Evolutionary conservation across 92 coral and sea anemone species (phyloP).

Genomic region (Montipora capitata): DNA sequence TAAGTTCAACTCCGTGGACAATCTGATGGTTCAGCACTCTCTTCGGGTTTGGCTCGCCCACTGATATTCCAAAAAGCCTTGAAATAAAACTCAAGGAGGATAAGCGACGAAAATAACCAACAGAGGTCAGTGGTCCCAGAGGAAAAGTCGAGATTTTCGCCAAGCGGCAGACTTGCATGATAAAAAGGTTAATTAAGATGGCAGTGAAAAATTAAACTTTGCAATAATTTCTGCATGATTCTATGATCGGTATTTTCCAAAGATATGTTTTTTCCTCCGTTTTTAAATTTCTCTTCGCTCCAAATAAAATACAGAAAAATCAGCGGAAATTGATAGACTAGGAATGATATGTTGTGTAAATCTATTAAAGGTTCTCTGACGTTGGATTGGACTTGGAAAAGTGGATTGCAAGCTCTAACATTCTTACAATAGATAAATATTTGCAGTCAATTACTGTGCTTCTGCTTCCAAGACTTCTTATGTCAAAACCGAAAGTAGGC

Average conservation of each 20-base stretch:
- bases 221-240: background rate
- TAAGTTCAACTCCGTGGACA: slow-evolving; percentile 82
- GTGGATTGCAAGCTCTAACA: background rate
- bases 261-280: background rate
- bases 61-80: slow-evolving; percentile 69
- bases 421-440: too few relatives aligned
- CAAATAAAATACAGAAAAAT: background rate
- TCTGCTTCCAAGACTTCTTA: too few relatives aligned
- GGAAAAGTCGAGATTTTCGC: background rate
- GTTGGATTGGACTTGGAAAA: background rate
- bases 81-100: slow-evolving; percentile 38
- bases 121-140: slow-evolving; percentile 27
- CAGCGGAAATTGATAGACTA: background rate
- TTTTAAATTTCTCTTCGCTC: background rate
- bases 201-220: background rate
- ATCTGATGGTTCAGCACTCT: slow-evolving; percentile 50
- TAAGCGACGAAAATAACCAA: background rate
- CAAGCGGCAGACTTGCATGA: slow-evolving; percentile 37
- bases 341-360: background rate
- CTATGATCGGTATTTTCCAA: background rate
- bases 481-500: too few relatives aligned
- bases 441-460: too few relatives aligned
- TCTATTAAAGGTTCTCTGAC: background rate
- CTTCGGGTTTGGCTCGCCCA: slow-evolving; percentile 71
- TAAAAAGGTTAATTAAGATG: background rate